Evolutionary conservation across 1,140 invertebrate genomes (phyloP).

Genomic region (Zeugodacus cucurbitae): DNA sequence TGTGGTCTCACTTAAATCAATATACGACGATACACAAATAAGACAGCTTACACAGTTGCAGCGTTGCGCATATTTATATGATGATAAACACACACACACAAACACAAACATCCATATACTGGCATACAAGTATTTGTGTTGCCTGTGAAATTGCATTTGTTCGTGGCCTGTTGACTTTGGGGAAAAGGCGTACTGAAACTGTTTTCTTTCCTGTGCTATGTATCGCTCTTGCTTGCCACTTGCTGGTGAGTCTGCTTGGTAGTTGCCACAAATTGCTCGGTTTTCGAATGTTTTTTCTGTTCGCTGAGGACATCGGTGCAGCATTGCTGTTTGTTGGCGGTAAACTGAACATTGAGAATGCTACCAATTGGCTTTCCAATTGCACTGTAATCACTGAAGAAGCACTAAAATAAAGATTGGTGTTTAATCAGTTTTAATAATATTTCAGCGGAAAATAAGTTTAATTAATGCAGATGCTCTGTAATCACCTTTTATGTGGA

Average conservation of each 20-base stretch:
- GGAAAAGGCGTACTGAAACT: background rate
- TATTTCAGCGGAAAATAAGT: too few relatives aligned
- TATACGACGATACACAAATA: constrained; percentile 20
- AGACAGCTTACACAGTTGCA: background rate
- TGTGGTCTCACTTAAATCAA: constrained; percentile 23
- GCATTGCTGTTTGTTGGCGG: background rate
- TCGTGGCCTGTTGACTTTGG: background rate
- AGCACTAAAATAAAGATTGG: too few relatives aligned
- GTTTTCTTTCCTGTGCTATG: constrained; percentile 4
- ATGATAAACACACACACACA: background rate
- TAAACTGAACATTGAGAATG: background rate
- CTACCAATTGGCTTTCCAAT: constrained; percentile 5
- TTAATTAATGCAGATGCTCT: too few relatives aligned
- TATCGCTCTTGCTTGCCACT: background rate
- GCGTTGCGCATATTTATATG: too few relatives aligned
- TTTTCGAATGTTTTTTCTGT: background rate
- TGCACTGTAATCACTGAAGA: background rate
- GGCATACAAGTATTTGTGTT: background rate
- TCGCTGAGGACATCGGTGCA: too few relatives aligned
- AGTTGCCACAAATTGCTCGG: background rate
- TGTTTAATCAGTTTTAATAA: too few relatives aligned
- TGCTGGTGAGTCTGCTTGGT: background rate
- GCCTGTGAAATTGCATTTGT: constrained; percentile 15
- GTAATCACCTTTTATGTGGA: too few relatives aligned
- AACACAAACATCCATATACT: background rate